Evolutionary conservation across 2,113 vertebrate genomes (phyloP).

Genomic region (Catharus bicknelli): DNA sequence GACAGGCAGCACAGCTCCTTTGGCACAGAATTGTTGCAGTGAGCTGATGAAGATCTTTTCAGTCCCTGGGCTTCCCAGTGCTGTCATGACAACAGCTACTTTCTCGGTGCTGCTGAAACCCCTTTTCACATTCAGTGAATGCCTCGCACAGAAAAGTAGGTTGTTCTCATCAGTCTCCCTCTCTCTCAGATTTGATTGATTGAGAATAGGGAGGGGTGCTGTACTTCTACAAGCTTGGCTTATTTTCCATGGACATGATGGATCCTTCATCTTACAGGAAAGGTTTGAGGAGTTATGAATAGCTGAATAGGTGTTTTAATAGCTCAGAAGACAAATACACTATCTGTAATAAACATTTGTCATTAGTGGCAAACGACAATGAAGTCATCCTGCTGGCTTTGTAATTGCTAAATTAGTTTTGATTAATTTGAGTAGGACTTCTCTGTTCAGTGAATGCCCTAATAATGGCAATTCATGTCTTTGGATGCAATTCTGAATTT

Average conservation of each 20-base stretch:
- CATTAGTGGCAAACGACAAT: background rate
- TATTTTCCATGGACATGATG: background rate
- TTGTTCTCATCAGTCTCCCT: conserved; percentile 40
- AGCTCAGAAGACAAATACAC: background rate
- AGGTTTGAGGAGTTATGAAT: background rate
- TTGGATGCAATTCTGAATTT: background rate
- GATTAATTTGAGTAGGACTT: background rate
- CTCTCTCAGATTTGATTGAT: conserved; percentile 27
- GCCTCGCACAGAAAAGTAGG: conserved; percentile 42
- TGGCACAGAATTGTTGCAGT: conserved; percentile 27
- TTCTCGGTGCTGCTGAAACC: conserved; percentile 46
- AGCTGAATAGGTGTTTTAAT: background rate
- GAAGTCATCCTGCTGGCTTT: background rate
- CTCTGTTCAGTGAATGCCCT: background rate
- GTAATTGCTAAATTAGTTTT: background rate
- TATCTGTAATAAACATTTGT: background rate
- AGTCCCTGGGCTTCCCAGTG: conserved; percentile 47
- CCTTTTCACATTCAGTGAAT: conserved; percentile 61
- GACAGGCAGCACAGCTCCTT: conserved; percentile 12
- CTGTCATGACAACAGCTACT: conserved; percentile 69
- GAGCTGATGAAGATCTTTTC: conserved; percentile 65
- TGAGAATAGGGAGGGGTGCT: conserved; percentile 6
- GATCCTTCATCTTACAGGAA: background rate
- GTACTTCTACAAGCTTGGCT: background rate
- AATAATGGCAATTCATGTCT: background rate